Base-by-base conservation (phyloP, 2,113 vertebrate genomes). In the Lota lota region DNA sequence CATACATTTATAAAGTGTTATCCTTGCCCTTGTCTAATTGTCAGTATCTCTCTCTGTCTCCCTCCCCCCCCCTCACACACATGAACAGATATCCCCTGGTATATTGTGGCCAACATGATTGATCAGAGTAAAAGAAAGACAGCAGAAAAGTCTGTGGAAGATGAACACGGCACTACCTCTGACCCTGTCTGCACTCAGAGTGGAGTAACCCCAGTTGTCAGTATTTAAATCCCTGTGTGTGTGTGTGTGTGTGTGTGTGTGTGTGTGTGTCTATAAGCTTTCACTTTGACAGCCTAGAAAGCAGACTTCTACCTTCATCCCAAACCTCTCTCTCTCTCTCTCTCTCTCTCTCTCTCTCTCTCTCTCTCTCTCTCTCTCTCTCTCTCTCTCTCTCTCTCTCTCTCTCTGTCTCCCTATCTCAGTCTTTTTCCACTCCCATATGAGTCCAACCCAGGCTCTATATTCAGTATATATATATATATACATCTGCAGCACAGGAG, bases 241-340 rank as follows among this genome's bases (percentile, higher is more conserved):
- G 24, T 24, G 24, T 24, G 24, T 24, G 24, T 24, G 24, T 24
- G 24, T 24, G 24, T 24, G 24, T 24, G 73, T 69, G 64, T 47
- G 65, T 74, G 66, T 69, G 24, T 24, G 24, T 24, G 67, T 69
- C 80, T 84, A 76, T 80, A 79, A 70, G 74, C 73, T 47, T 74
- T 7, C 74, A 33, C 73, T 74, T 75, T 84, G 79, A 85, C 85
- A 82, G 69, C 79, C 77, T 60, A 47, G 65, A 83, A 81, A 78
- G 72, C 82, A 81, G n/a, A 24, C 24, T 78, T 79, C 81, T 80
- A 75, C 74, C 81, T 79, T 79, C 67, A 76, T 70, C 62, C 21
- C 72, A 47, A 72, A 64, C 72, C 19, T 24, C 24, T 24, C 24
- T 24, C 24, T 24, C 24, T 24, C 24, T 24, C 24, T 24, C 24